Evolutionary conservation across 2,797 vertebrate species (phyloP), one percentile per base, ranked within the genome.

Genomic region (Girardinus metallicus): DNA sequence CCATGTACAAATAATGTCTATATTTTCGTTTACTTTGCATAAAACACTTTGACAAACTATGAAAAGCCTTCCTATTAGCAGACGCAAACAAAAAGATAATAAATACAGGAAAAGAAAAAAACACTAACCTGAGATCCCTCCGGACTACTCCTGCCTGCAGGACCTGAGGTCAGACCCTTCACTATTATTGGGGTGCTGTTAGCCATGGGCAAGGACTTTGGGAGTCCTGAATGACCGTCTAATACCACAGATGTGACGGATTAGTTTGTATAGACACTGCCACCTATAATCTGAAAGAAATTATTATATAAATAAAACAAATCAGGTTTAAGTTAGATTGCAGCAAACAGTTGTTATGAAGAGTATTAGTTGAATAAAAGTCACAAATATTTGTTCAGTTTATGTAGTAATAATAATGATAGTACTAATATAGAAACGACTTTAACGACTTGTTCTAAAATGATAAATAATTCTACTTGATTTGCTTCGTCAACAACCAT

Each of bases 81-180:
- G 9, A 43, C 1, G 41, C 29, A 66, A 36, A 9, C 0, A 53
- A 1, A 68, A 36, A 57, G 23, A 44, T 1, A 21, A 41, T 5
- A 79, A 16, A 60, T 15, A 15, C 4, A 23, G 16, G n/a, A 36
- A 73, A 4, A 36, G 1, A 71, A 51, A n/a, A 31, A 5, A 9
- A 0, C 26, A 87, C 91, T 86, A 6, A 99, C 98, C 97, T 99
- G 99, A 87, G 96, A 97, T 84, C 97, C 98, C 80, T 99, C 99
- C 34, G 99, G 98, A 90, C 98, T 99, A 84, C 96, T 95, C 78
- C 98, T 95, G 10, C 98, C 98, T 49, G 97, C 96, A 77, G 97
- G 95, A 0, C 97, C 96, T 11, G 97, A 95, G 0, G 96, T 93
- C 1, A 97, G 92, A 84, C 96, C 96, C 93, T 99, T 99, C 29